A percentile compares a stretch with the other conserved stretches of the same genome.
Evolutionary conservation across 2,113 vertebrate species (phyloP).

Genomic region (Rhizomys pruinosus): DNA sequence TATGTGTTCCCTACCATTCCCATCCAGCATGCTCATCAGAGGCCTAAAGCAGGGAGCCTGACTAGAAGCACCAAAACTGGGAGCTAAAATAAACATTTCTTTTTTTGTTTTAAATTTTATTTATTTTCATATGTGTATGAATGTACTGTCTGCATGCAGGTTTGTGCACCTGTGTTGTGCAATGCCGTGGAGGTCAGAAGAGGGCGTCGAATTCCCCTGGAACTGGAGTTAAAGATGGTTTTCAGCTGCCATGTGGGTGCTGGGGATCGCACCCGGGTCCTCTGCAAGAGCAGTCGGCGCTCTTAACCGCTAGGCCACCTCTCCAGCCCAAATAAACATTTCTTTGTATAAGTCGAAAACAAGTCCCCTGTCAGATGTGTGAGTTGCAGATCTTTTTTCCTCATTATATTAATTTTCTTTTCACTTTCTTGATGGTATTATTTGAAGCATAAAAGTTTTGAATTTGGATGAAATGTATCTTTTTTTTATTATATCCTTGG

Average conservation of each 20-base stretch:
- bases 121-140: too few species aligned
- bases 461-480: neutral
- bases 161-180: too few species aligned
- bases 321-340: neutral
- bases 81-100: neutral
- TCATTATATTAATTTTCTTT: neutral
- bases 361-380: neutral
- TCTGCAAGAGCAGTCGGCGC: too few species aligned
- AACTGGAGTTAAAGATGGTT: too few species aligned
- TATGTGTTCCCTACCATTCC: neutral
- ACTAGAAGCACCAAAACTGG: neutral
- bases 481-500: constrained; percentile 29
- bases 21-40: neutral
- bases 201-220: too few species aligned
- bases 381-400: neutral
- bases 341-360: neutral
- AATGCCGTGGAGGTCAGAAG: too few species aligned
- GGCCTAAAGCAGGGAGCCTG: neutral
- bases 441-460: constrained; percentile 22
- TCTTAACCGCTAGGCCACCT: too few species aligned
- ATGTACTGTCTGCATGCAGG: too few species aligned
- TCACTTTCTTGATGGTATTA: neutral
- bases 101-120: too few species aligned
- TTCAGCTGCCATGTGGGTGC: too few species aligned
- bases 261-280: too few species aligned